Evolutionary conservation across 2,888 invertebrate genomes (phyloP).

Genomic region (Drosophila melanosoma): DNA sequence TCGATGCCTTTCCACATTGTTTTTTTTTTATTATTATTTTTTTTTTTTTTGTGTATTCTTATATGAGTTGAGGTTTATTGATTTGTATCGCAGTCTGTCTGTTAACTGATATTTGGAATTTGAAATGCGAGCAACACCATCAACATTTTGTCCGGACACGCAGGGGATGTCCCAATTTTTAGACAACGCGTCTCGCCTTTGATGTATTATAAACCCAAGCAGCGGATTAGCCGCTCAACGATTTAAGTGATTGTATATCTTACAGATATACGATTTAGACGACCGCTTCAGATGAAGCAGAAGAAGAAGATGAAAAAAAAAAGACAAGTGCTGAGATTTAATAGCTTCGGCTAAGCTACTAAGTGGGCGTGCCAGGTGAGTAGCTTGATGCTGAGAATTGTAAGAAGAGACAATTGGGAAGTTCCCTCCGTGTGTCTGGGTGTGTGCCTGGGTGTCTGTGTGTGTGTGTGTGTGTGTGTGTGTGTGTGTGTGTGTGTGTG

Average conservation of each 20-base stretch:
- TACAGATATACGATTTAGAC: conserved; percentile 63
- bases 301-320: neutral
- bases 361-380: conserved; percentile 64
- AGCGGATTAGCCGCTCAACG: conserved; percentile 79
- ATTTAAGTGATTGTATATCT: conserved; percentile 81
- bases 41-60: conserved; percentile 19
- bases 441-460: conserved; percentile 7
- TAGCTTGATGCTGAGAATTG: conserved; percentile 9
- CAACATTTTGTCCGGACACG: conserved; percentile 20
- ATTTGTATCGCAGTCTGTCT: conserved; percentile 62
- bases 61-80: conserved; percentile 69
- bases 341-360: conserved; percentile 72
- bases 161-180: conserved; percentile 34
- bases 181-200: conserved; percentile 46
- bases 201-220: conserved; percentile 67
- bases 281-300: conserved; percentile 13
- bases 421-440: conserved; percentile 15
- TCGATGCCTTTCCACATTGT: conserved; percentile 26
- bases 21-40: neutral
- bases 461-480: conserved; percentile 15
- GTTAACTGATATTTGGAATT: conserved; percentile 79
- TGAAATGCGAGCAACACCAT: conserved; percentile 60
- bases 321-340: conserved; percentile 74
- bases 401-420: conserved; percentile 46
- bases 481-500: conserved; percentile 11